These are phyloP conservation scores for Aix galericulata DNA, from an alignment of 2,113 vertebrate genomes.

Conservation along the genomic window DNA sequence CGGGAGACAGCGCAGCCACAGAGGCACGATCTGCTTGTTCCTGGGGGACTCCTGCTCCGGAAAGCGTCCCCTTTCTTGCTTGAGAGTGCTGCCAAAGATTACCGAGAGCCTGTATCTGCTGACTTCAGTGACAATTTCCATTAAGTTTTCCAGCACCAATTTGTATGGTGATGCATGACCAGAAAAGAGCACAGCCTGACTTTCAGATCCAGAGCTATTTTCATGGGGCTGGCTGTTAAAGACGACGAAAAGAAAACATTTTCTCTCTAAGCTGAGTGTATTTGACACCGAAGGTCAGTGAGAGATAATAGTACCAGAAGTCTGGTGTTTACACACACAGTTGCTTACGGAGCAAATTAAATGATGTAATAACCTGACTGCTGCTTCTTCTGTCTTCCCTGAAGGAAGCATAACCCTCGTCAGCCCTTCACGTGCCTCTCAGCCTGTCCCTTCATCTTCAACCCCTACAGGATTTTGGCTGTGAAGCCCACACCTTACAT, in stretches of 20 bases:
- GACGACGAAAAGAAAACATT: constrained; percentile 34
- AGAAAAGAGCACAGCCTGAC: constrained; percentile 24
- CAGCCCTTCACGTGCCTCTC: not conserved
- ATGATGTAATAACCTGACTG: not conserved
- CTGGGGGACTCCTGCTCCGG: not conserved
- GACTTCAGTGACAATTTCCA: constrained; percentile 31
- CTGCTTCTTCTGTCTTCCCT: not conserved
- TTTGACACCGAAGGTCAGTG: constrained; percentile 20
- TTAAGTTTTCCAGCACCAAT: constrained; percentile 45
- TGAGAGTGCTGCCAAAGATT: not conserved
- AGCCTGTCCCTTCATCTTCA: not conserved
- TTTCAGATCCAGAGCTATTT: constrained; percentile 39
- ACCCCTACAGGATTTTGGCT: not conserved
- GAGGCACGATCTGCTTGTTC: not conserved
- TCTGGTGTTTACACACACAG: not conserved
- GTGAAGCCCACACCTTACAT: not conserved
- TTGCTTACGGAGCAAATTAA: constrained; percentile 11
- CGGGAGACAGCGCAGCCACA: not conserved
- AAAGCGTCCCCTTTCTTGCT: not conserved
- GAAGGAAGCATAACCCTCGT: not conserved
- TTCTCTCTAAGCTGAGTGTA: not conserved
- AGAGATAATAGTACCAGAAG: not conserved
- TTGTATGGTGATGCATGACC: constrained; percentile 37
- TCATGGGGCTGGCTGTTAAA: constrained; percentile 26
- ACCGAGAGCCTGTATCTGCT: constrained; percentile 6